These are phyloP conservation scores for Callipepla squamata DNA, from an alignment of 2,113 vertebrate genomes.

Conservation along the genomic window DNA sequence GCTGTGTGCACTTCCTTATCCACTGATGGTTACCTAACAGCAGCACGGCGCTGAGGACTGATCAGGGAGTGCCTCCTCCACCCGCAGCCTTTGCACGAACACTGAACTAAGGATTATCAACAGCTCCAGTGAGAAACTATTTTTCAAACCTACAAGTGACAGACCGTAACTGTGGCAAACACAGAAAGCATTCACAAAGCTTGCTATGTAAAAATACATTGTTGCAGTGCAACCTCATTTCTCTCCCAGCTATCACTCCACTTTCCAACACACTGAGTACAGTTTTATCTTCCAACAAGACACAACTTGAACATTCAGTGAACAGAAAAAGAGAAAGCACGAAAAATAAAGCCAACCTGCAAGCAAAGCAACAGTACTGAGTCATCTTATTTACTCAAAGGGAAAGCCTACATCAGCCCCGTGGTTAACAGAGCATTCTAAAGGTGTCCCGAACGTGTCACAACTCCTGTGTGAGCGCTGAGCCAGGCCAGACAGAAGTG, in stretches of 20 bases:
- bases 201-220: not conserved
- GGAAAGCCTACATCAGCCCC: not conserved
- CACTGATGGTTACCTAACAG: not conserved
- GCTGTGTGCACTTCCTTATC: not conserved
- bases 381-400: not conserved
- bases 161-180: not conserved
- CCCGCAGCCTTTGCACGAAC: not conserved
- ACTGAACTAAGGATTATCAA: not conserved
- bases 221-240: not conserved
- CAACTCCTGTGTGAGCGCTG: not conserved
- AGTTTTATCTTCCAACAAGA: not conserved
- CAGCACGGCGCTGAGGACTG: accelerated
- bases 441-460: not conserved
- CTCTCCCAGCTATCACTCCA: not conserved
- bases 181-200: not conserved
- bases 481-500: not conserved
- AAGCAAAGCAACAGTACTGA: not conserved
- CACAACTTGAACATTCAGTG: not conserved
- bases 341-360: not conserved
- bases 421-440: not conserved
- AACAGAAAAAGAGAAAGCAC: not conserved
- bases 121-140: not conserved
- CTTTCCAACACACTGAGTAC: not conserved
- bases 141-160: not conserved
- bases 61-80: not conserved